Conservation (phyloP, 2,113 vertebrate genomes). For the Paratilapia polleni region DNA sequence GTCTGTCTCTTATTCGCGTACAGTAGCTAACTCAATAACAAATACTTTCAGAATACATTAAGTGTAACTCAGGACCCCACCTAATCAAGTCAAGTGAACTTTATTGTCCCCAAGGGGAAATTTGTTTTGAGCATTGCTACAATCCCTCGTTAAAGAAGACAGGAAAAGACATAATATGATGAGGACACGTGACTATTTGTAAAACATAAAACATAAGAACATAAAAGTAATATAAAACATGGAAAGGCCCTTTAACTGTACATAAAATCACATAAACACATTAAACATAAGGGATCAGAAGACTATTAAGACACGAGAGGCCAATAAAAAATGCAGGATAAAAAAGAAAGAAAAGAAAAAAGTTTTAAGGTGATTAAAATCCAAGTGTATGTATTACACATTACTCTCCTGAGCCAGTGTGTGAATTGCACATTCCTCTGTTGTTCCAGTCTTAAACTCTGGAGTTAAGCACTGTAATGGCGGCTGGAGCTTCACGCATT, state of each 20-base stretch:
- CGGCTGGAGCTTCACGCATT: not conserved
- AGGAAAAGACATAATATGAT: no score
- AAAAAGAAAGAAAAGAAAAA: not conserved
- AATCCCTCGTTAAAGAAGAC: no score
- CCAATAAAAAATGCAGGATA: not conserved
- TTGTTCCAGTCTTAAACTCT: not conserved
- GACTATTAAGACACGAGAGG: not conserved
- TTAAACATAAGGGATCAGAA: not conserved
- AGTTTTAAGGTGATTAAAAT: not conserved
- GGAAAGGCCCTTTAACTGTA: not conserved
- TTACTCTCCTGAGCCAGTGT: not conserved
- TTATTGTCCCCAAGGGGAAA: fast-evolving
- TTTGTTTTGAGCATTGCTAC: not conserved
- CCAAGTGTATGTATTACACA: not conserved
- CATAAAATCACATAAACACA: not conserved
- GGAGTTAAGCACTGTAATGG: not conserved
- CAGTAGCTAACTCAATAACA: not conserved
- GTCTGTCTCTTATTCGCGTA: not conserved
- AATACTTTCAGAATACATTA: not conserved
- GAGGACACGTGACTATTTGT: no score
- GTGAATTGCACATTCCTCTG: not conserved
- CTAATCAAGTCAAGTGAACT: not conserved
- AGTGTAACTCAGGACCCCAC: not conserved
- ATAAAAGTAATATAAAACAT: not conserved
- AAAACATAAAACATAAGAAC: not conserved